These are phyloP conservation scores for Calephelis nemesis DNA, from an alignment of 1,140 invertebrate species.

Conservation along the genomic window DNA sequence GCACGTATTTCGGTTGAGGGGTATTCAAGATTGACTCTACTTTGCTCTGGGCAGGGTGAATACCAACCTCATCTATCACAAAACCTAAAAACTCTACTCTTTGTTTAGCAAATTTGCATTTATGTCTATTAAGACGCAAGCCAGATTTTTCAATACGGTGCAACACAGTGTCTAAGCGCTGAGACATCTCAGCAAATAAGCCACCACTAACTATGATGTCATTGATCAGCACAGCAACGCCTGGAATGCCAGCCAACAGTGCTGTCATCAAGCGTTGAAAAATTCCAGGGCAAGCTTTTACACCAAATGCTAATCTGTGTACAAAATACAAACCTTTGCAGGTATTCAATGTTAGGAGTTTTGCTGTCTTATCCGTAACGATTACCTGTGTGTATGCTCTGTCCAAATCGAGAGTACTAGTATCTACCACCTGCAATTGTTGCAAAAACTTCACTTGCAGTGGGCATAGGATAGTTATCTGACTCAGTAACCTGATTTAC, in stretches of 20 bases:
- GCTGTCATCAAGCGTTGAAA: constrained; percentile 57
- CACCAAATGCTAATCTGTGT: constrained; percentile 72
- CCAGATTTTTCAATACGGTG: constrained; percentile 39
- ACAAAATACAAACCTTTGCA: constrained; percentile 72
- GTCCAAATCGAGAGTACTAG: constrained; percentile 47
- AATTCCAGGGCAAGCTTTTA: constrained; percentile 66
- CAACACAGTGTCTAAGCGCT: constrained; percentile 30
- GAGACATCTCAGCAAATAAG: constrained; percentile 32
- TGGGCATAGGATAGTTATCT: constrained; percentile 68
- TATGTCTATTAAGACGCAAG: constrained; percentile 39
- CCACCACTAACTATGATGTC: constrained; percentile 50
- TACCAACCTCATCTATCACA: constrained; percentile 41
- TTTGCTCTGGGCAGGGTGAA: constrained; percentile 45
- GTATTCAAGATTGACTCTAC: constrained; percentile 54
- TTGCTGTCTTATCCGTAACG: constrained; percentile 43
- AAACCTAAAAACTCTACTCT: constrained; percentile 48
- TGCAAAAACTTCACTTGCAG: constrained; percentile 56
- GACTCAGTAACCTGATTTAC: constrained; percentile 49
- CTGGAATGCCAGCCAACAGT: constrained; percentile 41
- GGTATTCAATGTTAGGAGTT: constrained; percentile 46
- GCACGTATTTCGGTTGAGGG: constrained; percentile 51
- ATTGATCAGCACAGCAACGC: constrained; percentile 43
- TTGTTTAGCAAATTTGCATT: constrained; percentile 47
- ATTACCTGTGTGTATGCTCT: constrained; percentile 53
- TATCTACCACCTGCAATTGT: constrained; percentile 40